These are phyloP conservation scores for Oryzias sinensis DNA, from an alignment of 2,797 vertebrate genomes.

Conservation along the genomic window DNA sequence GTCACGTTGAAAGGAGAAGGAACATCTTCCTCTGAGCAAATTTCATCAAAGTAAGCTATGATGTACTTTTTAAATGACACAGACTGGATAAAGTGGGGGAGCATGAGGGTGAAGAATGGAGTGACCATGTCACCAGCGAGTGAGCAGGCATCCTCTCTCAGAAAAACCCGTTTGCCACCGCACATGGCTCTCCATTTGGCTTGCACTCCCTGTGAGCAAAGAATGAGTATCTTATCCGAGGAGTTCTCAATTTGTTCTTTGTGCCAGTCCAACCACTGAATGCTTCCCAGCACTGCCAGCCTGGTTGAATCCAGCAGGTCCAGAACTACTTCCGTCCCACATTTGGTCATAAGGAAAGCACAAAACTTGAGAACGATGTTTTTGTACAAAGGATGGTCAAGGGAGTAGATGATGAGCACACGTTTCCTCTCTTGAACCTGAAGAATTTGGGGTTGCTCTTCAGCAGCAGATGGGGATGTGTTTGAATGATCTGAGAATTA, in stretches of 20 bases:
- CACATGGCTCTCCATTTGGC: constrained; percentile 94
- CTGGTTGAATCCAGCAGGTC: constrained; percentile 84
- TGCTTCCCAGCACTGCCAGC: constrained; percentile 80
- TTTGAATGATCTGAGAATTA: constrained; percentile 36
- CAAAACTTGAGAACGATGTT: constrained; percentile 88
- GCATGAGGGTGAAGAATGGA: constrained; percentile 84
- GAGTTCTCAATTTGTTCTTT: constrained; percentile 81
- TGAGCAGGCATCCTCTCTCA: constrained; percentile 82
- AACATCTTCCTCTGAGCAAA: constrained; percentile 82
- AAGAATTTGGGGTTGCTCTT: constrained; percentile 18
- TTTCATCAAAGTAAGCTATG: constrained; percentile 86
- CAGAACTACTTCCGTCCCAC: constrained; percentile 88
- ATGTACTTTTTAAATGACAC: constrained; percentile 87
- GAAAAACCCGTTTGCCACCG: constrained; percentile 67
- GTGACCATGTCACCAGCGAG: constrained; percentile 87
- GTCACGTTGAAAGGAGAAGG: constrained; percentile 86
- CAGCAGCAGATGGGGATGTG: constrained; percentile 6
- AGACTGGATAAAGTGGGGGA: constrained; percentile 84
- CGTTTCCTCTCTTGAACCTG: constrained; percentile 59
- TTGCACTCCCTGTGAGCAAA: constrained; percentile 88
- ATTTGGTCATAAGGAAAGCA: constrained; percentile 83
- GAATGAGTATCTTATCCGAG: constrained; percentile 86
- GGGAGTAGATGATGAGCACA: constrained; percentile 90
- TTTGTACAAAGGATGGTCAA: constrained; percentile 87
- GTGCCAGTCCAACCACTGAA: constrained; percentile 89